Percentiles rank a stretch among this genome's conserved stretches.
phyloP scores from a whole-genome alignment of 2,888 invertebrate genomes.

The Prosapia bicincta region DNA sequence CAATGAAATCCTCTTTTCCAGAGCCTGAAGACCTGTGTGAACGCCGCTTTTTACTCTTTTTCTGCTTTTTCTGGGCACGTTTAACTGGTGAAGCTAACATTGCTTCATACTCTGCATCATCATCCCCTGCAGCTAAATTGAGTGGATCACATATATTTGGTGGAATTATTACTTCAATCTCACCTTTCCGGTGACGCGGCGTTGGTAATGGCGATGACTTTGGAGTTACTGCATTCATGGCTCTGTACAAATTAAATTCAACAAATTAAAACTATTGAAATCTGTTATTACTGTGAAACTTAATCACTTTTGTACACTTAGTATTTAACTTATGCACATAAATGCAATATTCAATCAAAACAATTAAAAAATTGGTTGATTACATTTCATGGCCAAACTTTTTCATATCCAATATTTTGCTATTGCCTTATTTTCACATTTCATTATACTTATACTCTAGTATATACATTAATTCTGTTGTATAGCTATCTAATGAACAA shows the following conservation, averaged over 20 bases:
- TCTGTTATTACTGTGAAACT: too few relatives aligned
- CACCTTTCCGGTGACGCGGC: constrained; percentile 72
- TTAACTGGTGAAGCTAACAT: constrained; percentile 68
- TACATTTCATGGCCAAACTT: too few relatives aligned
- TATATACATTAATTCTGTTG: too few relatives aligned
- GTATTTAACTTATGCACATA: too few relatives aligned
- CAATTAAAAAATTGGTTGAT: too few relatives aligned
- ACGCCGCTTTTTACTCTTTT: constrained; percentile 56
- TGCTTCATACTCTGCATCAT: constrained; percentile 77
- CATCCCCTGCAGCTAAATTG: constrained; percentile 67
- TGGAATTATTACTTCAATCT: constrained; percentile 88
- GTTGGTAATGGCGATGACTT: constrained; percentile 87
- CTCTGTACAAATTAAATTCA: constrained; percentile 49
- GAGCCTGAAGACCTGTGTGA: constrained; percentile 43
- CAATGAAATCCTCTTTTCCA: constrained; percentile 48
- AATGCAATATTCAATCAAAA: too few relatives aligned
- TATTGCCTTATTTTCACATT: too few relatives aligned
- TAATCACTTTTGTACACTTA: too few relatives aligned
- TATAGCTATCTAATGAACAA: too few relatives aligned
- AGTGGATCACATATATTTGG: constrained; percentile 90
- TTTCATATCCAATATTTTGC: too few relatives aligned
- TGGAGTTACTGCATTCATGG: constrained; percentile 87
- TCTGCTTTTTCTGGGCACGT: constrained; percentile 58
- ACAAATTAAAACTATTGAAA: too few relatives aligned
- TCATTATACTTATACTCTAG: too few relatives aligned